Base-by-base conservation (phyloP, 2,888 invertebrate species). In the Lasius fuliginosus region DNA sequence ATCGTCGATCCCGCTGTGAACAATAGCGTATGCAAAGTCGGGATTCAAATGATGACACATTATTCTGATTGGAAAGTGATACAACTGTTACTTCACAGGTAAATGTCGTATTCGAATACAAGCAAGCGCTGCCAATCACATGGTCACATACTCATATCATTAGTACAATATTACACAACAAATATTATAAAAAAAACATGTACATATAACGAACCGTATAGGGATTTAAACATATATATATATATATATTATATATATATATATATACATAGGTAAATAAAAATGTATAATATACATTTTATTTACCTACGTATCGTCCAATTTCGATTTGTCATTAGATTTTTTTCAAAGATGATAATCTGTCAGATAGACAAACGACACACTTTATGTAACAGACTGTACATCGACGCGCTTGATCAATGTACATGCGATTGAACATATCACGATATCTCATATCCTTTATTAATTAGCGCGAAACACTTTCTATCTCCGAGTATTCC, bases 21-120 rank as follows among this genome's bases (percentile, higher is more conserved):
- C 79, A 81, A 81, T 71, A 81, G 79, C 79, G 79, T 60, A 71
- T 81, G 79, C 79, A 81, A 81, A 81, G 46, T 81, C 79, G 46
- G 79, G 18, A 71, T 36, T 81, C 60, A 71, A 60, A 71, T 81
- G 79, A 81, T 69, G 46, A 69, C 77, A 75, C 33, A 23, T 33
- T 33, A 46, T 62, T 33, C 23, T 33, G 46, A 69, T 60, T 68
- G 46, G 36, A 79, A 46, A 79, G 46, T 69, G 79, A 46, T 33
- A 30, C 18, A 46, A 15, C 12, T 46, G 36, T 81, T 71, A 81
- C 62, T 81, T 81, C n/a, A 23, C 69, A 60, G 18, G 69, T 62
- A 62, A 71, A 81, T 33, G 18, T 30, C n/a, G n/a, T 69, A 6
- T 49, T 69, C 18, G 46, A 33, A 6, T 12, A 33, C 23, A 60